Percentiles rank a stretch among this genome's conserved stretches.
Conservation (phyloP, 2,113 vertebrate genomes). For the Prunella fulvescens region DNA sequence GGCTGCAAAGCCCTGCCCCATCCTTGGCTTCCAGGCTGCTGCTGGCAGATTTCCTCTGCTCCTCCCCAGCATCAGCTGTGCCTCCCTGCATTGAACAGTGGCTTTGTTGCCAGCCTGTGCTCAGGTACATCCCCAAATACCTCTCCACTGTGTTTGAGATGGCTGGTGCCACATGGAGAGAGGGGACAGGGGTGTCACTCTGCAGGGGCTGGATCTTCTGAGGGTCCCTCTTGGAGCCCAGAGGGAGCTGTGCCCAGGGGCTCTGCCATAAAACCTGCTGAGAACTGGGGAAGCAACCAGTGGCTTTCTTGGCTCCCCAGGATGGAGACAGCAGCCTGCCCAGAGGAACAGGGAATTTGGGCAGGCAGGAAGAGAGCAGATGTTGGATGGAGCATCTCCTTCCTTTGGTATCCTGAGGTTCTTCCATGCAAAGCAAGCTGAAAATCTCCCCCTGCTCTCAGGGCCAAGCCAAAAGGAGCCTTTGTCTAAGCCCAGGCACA, state of each 20-base stretch:
- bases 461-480: neutral
- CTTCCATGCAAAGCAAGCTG: neutral
- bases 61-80: neutral
- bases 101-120: neutral
- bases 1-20: accelerated
- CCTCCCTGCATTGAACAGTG: accelerated
- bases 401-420: neutral
- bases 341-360: neutral
- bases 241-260: accelerated
- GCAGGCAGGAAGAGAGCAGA: neutral
- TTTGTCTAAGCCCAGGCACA: neutral
- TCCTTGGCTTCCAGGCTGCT: neutral
- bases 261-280: neutral
- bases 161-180: no score
- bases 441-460: neutral
- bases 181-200: neutral
- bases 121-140: neutral
- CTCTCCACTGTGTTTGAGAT: neutral
- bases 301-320: neutral
- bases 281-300: neutral
- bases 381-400: neutral
- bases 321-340: neutral
- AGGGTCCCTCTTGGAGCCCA: neutral
- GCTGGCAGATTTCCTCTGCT: neutral
- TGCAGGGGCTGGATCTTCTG: neutral